Conservation (phyloP, 2,113 vertebrate genomes). For the Lophius piscatorius region DNA sequence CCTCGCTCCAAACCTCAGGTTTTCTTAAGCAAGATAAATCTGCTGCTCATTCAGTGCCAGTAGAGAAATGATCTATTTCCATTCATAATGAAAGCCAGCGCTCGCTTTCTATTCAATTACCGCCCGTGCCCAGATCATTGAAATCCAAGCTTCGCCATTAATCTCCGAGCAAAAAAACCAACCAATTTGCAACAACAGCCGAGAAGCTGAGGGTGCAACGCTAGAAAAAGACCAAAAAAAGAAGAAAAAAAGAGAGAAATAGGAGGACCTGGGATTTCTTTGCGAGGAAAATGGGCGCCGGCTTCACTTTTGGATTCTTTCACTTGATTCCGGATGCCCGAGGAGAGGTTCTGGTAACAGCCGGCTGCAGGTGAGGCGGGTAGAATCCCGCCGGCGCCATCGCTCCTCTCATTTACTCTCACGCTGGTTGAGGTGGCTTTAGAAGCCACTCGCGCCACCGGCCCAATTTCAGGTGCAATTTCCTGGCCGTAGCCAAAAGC, state of each 20-base stretch:
- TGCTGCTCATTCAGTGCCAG: slow-evolving; percentile 32
- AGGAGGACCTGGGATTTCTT: slow-evolving; percentile 24
- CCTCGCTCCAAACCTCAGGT: slow-evolving; percentile 28
- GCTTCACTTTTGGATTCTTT: slow-evolving; percentile 35
- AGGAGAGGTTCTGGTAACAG: slow-evolving; percentile 36
- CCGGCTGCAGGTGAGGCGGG: slow-evolving; percentile 14
- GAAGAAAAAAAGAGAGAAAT: too few relatives aligned
- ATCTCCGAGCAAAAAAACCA: slow-evolving; percentile 15
- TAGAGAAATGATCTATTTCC: slow-evolving; percentile 45
- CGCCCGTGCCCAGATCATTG: slow-evolving; percentile 37
- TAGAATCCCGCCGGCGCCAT: slow-evolving; percentile 15
- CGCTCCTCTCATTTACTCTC: slow-evolving; percentile 49
- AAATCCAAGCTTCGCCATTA: slow-evolving; percentile 51
- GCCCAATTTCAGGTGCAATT: slow-evolving; percentile 72
- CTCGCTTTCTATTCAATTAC: slow-evolving; percentile 29
- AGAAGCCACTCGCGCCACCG: slow-evolving; percentile 53
- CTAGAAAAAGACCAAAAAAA: too few relatives aligned
- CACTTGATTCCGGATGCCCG: background rate
- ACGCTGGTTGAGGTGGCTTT: slow-evolving; percentile 40
- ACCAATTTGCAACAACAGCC: too few relatives aligned
- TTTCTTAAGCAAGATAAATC: slow-evolving; percentile 55
- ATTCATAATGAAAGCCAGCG: slow-evolving; percentile 56
- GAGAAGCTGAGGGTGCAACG: too few relatives aligned
- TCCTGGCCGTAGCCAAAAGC: slow-evolving; percentile 47
- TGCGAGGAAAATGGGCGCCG: slow-evolving; percentile 47